Evolutionary conservation across 2,113 vertebrate genomes (phyloP).

Genomic region (Cyprinodon variegatus): DNA sequence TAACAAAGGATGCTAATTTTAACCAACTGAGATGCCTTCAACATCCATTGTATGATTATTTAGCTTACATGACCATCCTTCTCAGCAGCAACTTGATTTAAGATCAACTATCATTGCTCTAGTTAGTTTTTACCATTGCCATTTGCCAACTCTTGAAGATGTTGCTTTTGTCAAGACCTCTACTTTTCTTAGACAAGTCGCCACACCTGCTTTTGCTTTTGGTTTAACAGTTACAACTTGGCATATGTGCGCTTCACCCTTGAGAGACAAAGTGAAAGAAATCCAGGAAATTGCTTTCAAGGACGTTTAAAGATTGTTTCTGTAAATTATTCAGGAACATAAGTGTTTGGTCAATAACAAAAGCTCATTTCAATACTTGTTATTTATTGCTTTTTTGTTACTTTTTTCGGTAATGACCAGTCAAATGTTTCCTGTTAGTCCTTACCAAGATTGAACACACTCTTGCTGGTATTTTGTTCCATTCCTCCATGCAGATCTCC

Average conservation of each 20-base stretch:
- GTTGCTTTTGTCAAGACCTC: background rate
- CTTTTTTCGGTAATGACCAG: too few relatives aligned
- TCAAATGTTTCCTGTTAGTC: too few relatives aligned
- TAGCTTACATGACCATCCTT: background rate
- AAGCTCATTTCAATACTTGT: too few relatives aligned
- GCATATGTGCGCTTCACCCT: background rate
- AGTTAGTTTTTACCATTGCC: background rate
- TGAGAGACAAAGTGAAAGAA: too few relatives aligned
- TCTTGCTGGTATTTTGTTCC: too few relatives aligned
- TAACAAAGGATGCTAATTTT: conserved; percentile 15
- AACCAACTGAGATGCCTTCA: background rate
- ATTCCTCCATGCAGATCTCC: too few relatives aligned
- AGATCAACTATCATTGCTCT: background rate
- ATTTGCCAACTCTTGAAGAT: background rate
- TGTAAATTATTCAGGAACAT: too few relatives aligned
- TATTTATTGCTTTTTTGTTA: too few relatives aligned
- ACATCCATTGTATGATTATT: background rate
- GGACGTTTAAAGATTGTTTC: too few relatives aligned
- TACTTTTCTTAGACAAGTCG: background rate
- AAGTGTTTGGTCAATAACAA: too few relatives aligned
- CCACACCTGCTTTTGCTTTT: background rate
- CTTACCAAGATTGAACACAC: too few relatives aligned
- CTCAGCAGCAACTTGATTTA: background rate
- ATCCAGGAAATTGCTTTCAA: too few relatives aligned
- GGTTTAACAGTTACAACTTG: background rate